Evolutionary conservation across 2,888 invertebrate species (phyloP).

Genomic region (Hemicrepidius hirtus): DNA sequence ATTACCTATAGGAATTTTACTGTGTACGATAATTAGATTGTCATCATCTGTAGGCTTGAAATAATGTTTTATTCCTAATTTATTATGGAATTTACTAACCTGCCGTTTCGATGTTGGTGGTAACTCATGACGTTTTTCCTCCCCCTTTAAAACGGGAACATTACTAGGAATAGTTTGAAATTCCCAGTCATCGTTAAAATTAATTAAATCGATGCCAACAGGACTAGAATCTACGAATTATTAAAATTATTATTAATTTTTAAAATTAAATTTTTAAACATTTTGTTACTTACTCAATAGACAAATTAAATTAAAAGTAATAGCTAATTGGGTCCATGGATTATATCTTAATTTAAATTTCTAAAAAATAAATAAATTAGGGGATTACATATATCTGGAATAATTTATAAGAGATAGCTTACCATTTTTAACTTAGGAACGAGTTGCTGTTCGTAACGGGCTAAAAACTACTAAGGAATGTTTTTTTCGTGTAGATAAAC

Average conservation of each 20-base stretch:
- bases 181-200: constrained; percentile 60
- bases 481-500: constrained; percentile 35
- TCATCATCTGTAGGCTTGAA: too few relatives aligned
- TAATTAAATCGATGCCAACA: constrained; percentile 13
- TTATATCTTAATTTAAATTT: too few relatives aligned
- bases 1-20: too few relatives aligned
- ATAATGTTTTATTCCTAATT: too few relatives aligned
- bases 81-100: constrained; percentile 42
- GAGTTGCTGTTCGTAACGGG: neutral
- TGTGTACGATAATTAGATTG: too few relatives aligned
- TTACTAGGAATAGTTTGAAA: constrained; percentile 53
- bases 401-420: neutral
- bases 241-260: neutral
- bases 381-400: too few relatives aligned
- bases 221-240: constrained; percentile 40
- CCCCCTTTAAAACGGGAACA: constrained; percentile 51
- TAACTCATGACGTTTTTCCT: constrained; percentile 48
- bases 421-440: constrained; percentile 12
- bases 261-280: neutral
- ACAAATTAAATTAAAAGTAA: too few relatives aligned
- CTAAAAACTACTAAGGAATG: constrained; percentile 1
- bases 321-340: too few relatives aligned
- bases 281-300: constrained; percentile 5
- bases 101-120: constrained; percentile 44
- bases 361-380: too few relatives aligned